phyloP scores from a whole-genome alignment of 2,888 invertebrate species.

The Drosophila diplacantha region DNA sequence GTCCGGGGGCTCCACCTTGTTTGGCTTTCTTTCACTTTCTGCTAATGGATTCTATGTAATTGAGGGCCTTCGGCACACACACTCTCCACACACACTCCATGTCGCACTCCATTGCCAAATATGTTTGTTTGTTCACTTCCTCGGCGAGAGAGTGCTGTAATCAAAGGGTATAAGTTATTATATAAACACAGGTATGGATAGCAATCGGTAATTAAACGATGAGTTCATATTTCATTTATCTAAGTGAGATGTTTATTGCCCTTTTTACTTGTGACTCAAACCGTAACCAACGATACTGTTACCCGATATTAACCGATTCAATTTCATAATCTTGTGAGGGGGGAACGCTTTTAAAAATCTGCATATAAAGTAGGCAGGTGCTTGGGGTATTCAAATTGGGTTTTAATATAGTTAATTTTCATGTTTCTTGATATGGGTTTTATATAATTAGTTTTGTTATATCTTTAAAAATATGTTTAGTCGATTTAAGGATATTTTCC shows the following conservation, averaged over 20 bases:
- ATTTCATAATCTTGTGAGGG: conserved; percentile 1
- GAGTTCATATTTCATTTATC: conserved; percentile 32
- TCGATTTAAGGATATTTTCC: neutral
- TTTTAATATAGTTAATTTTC: neutral
- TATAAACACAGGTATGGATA: conserved; percentile 35
- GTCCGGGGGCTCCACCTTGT: conserved; percentile 48
- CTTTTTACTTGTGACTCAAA: conserved; percentile 7
- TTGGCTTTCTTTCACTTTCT: conserved; percentile 57
- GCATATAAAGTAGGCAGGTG: neutral
- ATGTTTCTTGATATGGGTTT: too few species aligned
- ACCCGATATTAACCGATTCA: conserved; percentile 16
- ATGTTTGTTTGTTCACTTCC: conserved; percentile 47
- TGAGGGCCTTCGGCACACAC: conserved; percentile 27
- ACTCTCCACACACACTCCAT: conserved; percentile 16
- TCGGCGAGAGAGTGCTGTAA: conserved; percentile 55
- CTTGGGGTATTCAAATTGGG: neutral
- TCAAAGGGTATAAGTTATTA: conserved; percentile 37
- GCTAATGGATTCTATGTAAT: conserved; percentile 68
- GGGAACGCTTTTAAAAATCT: neutral
- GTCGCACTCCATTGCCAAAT: conserved; percentile 57
- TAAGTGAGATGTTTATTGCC: conserved; percentile 22
- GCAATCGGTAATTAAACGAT: conserved; percentile 34
- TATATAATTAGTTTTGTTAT: neutral
- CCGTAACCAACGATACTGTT: conserved; percentile 4
- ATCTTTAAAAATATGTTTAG: neutral